Conservation (phyloP, 2,113 vertebrate species). For the Pelmatolapia mariae region DNA sequence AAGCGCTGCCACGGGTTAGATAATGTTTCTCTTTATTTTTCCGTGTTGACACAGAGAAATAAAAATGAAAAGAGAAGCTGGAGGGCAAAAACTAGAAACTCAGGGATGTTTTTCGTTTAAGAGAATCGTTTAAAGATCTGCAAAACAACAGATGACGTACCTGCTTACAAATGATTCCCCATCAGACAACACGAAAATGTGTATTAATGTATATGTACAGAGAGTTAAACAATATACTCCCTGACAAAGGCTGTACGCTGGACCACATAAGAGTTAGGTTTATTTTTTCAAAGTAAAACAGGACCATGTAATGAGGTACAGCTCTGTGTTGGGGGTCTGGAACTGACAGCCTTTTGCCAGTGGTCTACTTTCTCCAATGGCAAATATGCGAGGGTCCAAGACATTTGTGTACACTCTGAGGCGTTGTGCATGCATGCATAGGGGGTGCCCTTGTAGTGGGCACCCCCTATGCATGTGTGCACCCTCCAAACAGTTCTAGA, state of each 20-base stretch:
- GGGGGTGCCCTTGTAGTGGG: background rate
- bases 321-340: background rate
- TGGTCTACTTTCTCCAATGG: background rate
- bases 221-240: background rate
- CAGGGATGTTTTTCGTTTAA: background rate
- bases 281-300: background rate
- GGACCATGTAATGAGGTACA: background rate
- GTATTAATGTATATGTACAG: background rate
- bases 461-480: background rate
- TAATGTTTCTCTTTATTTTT: constrained; percentile 8
- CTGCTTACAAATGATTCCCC: background rate
- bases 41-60: constrained; percentile 15
- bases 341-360: background rate
- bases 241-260: background rate
- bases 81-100: background rate
- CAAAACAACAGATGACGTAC: background rate
- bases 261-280: background rate
- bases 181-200: background rate
- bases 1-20: constrained; percentile 45
- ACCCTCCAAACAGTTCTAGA: background rate
- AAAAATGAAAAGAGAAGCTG: constrained; percentile 20
- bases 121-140: constrained; percentile 4
- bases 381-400: background rate
- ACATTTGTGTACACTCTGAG: background rate
- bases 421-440: background rate